Evolutionary conservation across 1,140 invertebrate species (phyloP), one percentile per base, ranked within the genome.

Genomic region (Cyphomyrmex costatus): DNA sequence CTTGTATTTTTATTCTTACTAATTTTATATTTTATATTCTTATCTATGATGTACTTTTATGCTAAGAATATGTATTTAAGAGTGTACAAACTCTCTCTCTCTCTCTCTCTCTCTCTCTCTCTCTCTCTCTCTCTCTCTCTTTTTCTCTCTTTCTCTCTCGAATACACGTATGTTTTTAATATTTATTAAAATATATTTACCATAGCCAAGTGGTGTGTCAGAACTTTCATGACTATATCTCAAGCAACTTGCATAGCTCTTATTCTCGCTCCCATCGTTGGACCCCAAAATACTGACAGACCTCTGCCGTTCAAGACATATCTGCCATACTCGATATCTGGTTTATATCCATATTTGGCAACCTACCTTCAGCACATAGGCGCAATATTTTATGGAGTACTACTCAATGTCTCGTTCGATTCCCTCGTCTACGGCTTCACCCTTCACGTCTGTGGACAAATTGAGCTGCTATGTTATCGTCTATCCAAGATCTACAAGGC

Each of bases 341-440:
- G 33, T 3, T 65, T 83, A 14, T 61, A 73, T 3, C n/a, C 42
- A 4, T 86, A 86, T 36, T 21, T 83, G 10, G 58, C 49, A 4
- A 86, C 85, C 3, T 86, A 86, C 16, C 53, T 86, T 46, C 49
- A 82, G 12, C 85, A 86, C 16, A 19, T 46, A 16, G 68, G 49
- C 14, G 66, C 65, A 33, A 73, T 74, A 53, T 73, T 83, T 83
- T 86, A 83, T 5, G 79, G 85, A 0, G 70, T 77, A 7, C 14
- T 87, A 0, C 27, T 87, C 16, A 87, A 85, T 53, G 71, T 87
- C 21, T 76, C 86, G n/a, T 85, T 84, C 8, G 86, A 87, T 51
- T 76, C 86, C 10, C 86, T 87, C 27, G 86, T 87, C 21, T 87
- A 87, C 19, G 86, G 86, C 12, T 87, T 85, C 8, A 87, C 65